These are phyloP conservation scores for Dicrostonyx torquatus DNA, from an alignment of 2,797 vertebrate genomes.

Conservation along the genomic window DNA sequence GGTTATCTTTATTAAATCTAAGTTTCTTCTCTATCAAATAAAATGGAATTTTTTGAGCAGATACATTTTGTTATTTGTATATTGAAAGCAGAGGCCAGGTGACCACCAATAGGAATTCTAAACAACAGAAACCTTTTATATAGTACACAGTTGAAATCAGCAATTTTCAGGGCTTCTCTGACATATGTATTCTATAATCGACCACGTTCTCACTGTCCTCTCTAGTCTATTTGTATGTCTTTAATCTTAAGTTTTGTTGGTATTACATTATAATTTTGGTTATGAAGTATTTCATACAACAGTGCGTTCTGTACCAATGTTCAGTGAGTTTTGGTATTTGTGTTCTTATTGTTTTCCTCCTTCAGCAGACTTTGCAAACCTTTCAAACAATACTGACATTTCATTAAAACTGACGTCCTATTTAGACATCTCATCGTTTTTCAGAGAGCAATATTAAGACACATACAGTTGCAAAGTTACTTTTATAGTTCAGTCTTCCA, in stretches of 20 bases:
- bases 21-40: background rate
- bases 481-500: slow-evolving; percentile 26
- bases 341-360: background rate
- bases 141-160: background rate
- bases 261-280: slow-evolving; percentile 17
- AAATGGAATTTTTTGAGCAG: background rate
- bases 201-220: background rate
- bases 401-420: slow-evolving; percentile 40
- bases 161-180: background rate
- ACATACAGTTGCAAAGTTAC: background rate
- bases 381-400: background rate
- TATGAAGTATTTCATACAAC: slow-evolving; percentile 51
- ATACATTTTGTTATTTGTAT: background rate
- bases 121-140: background rate
- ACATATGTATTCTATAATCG: background rate
- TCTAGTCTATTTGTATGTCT: background rate
- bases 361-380: slow-evolving; percentile 14
- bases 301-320: slow-evolving; percentile 19
- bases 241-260: background rate
- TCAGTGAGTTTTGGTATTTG: slow-evolving; percentile 21
- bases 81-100: slow-evolving; percentile 11
- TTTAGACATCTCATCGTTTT: slow-evolving; percentile 32
- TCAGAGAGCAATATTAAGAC: slow-evolving; percentile 10
- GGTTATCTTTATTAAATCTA: background rate
- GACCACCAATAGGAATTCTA: background rate